These are phyloP conservation scores for Ptychodera flava DNA, from an alignment of 35 echinoderm and acorn worm species.

Conservation along the genomic window DNA sequence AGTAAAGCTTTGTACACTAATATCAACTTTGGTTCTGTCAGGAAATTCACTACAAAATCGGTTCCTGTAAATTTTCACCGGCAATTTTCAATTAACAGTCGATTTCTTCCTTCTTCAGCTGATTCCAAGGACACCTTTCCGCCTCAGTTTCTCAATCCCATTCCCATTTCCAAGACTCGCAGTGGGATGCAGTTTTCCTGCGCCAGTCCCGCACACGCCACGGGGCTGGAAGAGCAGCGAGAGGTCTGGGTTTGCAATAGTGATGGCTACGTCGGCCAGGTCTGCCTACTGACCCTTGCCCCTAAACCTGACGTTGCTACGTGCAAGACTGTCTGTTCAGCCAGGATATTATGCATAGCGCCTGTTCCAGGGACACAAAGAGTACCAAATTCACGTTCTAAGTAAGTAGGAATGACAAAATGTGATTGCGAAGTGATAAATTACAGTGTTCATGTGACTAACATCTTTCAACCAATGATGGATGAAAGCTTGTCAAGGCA, in stretches of 20 bases:
- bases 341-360: conserved; percentile 85
- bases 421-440: no score
- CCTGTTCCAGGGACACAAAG: conserved; percentile 61
- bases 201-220: conserved; percentile 67
- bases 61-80: no score
- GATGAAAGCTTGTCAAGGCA: no score
- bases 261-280: conserved; percentile 98
- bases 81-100: no score
- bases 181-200: conserved; percentile 99
- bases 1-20: no score
- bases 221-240: conserved; percentile 66
- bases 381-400: no score
- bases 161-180: conserved; percentile 94
- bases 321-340: conserved; percentile 89
- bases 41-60: no score
- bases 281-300: conserved; percentile 74
- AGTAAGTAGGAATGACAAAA: no score
- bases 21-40: no score
- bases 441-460: no score
- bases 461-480: no score
- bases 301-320: conserved; percentile 89
- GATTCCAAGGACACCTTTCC: conserved; percentile 88
- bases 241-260: conserved; percentile 98
- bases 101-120: conserved; percentile 49
- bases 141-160: conserved; percentile 86